Evolutionary conservation across 2,888 invertebrate species (phyloP).

Genomic region (Agrilus cyanescens): DNA sequence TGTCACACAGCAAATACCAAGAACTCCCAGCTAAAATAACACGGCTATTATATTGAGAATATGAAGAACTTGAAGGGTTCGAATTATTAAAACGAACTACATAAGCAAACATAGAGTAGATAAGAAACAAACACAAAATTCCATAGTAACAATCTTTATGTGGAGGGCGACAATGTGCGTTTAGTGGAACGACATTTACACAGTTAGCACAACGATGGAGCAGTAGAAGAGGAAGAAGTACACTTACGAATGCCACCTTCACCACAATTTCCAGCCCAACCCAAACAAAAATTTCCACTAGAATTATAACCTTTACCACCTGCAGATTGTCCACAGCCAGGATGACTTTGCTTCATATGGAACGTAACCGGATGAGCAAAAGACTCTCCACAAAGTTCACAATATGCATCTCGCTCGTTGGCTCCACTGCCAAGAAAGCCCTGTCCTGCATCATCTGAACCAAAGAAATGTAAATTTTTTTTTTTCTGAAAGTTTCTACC

Average conservation of each 20-base stretch:
- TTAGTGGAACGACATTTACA: neutral
- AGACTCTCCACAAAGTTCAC: conserved; percentile 78
- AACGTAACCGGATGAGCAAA: conserved; percentile 74
- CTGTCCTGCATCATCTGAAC: conserved; percentile 27
- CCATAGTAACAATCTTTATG: neutral
- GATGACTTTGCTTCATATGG: conserved; percentile 83
- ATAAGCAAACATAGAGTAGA: neutral
- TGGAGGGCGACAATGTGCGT: neutral
- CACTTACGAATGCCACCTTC: conserved; percentile 63
- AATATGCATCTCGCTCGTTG: conserved; percentile 36
- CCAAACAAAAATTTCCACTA: conserved; percentile 74
- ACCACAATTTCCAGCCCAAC: conserved; percentile 83
- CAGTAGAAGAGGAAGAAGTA: conserved; percentile 6
- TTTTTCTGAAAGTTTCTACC: neutral
- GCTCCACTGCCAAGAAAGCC: conserved; percentile 24
- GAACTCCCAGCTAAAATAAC: conserved; percentile 47
- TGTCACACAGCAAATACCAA: conserved; percentile 89
- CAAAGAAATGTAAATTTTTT: conserved; percentile 13
- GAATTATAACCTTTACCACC: conserved; percentile 88
- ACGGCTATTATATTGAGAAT: conserved; percentile 29
- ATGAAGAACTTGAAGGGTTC: neutral
- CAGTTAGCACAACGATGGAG: neutral
- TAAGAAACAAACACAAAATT: neutral
- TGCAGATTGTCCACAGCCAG: conserved; percentile 80
- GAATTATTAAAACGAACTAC: neutral